These are phyloP conservation scores for Pteropus rufus DNA, from an alignment of 2,797 vertebrate genomes.

Conservation along the genomic window DNA sequence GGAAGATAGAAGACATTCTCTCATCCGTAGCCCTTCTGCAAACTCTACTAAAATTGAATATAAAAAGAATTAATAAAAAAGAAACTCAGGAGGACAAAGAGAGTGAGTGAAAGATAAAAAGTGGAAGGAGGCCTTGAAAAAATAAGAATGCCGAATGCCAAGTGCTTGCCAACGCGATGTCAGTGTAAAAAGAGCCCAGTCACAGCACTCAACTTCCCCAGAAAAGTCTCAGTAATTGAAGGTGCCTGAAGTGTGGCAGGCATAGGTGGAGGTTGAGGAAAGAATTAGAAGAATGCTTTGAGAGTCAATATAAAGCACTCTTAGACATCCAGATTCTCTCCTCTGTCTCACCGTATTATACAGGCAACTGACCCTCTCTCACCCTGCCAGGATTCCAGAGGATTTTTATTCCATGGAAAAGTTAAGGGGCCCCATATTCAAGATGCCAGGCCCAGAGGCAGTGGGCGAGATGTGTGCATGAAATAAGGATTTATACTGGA, in stretches of 20 bases:
- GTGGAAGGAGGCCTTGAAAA: not conserved
- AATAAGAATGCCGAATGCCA: not conserved
- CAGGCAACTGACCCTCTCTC: not conserved
- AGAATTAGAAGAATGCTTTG: not conserved
- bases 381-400: not conserved
- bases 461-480: no score
- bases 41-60: not conserved
- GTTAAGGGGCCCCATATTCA: not conserved
- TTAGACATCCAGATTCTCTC: not conserved
- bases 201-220: not conserved
- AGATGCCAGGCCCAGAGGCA: not conserved
- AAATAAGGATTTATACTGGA: not conserved
- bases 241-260: not conserved
- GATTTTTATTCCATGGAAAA: not conserved
- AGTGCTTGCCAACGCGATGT: not conserved
- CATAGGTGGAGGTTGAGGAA: not conserved
- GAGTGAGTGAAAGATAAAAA: not conserved
- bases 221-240: not conserved
- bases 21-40: not conserved
- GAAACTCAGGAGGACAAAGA: not conserved
- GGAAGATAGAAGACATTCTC: not conserved
- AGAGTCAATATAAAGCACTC: not conserved
- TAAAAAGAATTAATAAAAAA: not conserved
- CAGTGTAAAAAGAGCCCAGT: not conserved
- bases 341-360: not conserved